These are phyloP conservation scores for Pollenia angustigena DNA, from an alignment of 2,888 invertebrate species.

Conservation along the genomic window DNA sequence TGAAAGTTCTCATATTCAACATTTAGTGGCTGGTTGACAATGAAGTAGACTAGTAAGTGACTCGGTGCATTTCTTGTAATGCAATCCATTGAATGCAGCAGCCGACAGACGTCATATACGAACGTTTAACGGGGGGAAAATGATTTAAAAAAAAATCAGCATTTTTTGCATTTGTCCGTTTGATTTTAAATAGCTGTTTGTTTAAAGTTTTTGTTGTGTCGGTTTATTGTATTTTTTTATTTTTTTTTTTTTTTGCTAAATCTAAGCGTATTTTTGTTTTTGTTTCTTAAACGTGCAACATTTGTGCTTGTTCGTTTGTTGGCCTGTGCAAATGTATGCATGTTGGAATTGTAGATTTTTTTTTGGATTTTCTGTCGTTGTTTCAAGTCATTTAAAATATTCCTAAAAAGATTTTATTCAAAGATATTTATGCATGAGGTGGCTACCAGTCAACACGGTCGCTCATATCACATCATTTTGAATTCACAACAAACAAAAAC, in stretches of 20 bases:
- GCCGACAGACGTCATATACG: slow-evolving; percentile 29
- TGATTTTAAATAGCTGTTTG: slow-evolving; percentile 19
- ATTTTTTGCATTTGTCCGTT: slow-evolving; percentile 34
- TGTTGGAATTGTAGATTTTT: slow-evolving; percentile 39
- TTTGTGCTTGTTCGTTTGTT: slow-evolving; percentile 27
- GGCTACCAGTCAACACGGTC: slow-evolving; percentile 75
- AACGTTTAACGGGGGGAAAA: slow-evolving; percentile 57
- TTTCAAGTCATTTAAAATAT: slow-evolving; percentile 71
- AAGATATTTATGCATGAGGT: slow-evolving; percentile 74
- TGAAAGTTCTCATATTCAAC: slow-evolving; percentile 43
- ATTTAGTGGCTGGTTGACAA: slow-evolving; percentile 53
- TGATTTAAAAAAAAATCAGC: slow-evolving; percentile 25
- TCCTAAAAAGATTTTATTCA: slow-evolving; percentile 70
- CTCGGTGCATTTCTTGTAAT: slow-evolving; percentile 57
- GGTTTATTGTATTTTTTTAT: not conserved
- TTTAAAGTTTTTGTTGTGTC: slow-evolving; percentile 5
- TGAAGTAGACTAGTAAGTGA: slow-evolving; percentile 1
- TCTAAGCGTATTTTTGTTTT: slow-evolving; percentile 22
- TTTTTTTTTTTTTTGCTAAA: not conserved
- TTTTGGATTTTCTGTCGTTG: slow-evolving; percentile 16
- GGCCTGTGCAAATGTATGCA: slow-evolving; percentile 35
- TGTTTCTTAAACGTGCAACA: slow-evolving; percentile 13
- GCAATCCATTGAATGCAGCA: slow-evolving; percentile 60
- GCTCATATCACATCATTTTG: slow-evolving; percentile 76
- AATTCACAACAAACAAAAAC: slow-evolving; percentile 66